Base-by-base conservation (phyloP, 2,113 vertebrate species). In the Eonycteris spelaea region DNA sequence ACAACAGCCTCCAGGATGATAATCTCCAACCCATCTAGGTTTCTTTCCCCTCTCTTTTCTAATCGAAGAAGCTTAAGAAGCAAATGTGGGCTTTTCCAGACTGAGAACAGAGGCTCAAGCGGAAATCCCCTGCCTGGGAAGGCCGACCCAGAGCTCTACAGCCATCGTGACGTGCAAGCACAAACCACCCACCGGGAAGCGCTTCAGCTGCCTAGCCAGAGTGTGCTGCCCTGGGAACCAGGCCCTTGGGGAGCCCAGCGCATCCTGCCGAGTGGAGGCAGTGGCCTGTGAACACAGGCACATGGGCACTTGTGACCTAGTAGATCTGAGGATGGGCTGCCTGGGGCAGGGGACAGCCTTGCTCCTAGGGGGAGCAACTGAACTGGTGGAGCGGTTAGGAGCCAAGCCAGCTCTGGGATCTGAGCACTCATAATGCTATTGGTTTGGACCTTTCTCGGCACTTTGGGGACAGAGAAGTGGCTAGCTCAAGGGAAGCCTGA, bases 61-160 rank as follows among this genome's bases (percentile, higher is more conserved):
- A 88, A 78, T 30, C 5, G 57, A 98, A 98, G 98, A 97, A 98
- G 97, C 97, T 98, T 97, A 95, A 10, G 91, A 68, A 97, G 97
- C 95, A 97, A 96, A 97, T 90, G 95, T 74, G 55, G 97, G 96
- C 97, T 97, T 92, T 86, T 97, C 79, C 86, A 77, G 90, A 57
- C 57, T 63, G 14, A 61, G 45, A 40, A 86, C 79, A 43, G 83
- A 67, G 85, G 80, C 30, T 67, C 33, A 63, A 89, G 92, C 92
- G 57, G 65, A 90, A 80, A 68, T 8, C 45, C 53, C 89, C 51
- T 85, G 94, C 61, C 86, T 63, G 0, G n/a, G 87, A 86, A 63
- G 8, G 65, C 77, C 6, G 22, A 19, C 48, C 63, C 68, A 48
- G 11, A 75, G 61, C 16, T n/a, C 95, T 0, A 30, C 5, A 33